These are phyloP conservation scores for Atta colombica DNA, from an alignment of 1,140 invertebrate genomes.

Conservation along the genomic window DNA sequence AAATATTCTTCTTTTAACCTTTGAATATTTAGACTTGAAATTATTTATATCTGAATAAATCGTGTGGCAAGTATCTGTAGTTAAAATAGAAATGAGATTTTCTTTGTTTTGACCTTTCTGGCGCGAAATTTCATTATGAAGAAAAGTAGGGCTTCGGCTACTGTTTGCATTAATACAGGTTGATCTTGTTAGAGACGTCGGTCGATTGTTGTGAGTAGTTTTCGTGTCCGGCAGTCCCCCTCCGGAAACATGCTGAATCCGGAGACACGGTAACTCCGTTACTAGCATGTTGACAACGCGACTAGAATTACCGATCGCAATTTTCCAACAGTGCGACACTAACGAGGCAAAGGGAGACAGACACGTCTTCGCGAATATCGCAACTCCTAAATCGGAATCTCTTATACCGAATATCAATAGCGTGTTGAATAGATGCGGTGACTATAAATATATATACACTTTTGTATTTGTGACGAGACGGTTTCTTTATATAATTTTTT, in stretches of 20 bases:
- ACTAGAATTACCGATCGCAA: constrained; percentile 52
- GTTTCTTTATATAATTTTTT: neutral
- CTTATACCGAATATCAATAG: constrained; percentile 26
- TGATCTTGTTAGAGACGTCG: constrained; percentile 33
- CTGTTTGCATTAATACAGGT: constrained; percentile 32
- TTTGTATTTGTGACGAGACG: neutral
- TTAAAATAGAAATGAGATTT: neutral
- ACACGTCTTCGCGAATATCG: constrained; percentile 34
- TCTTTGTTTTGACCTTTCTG: neutral
- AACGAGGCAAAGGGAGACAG: constrained; percentile 44
- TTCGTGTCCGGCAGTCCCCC: constrained; percentile 16
- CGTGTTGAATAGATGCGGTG: constrained; percentile 3
- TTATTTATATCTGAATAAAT: neutral
- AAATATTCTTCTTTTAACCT: neutral
- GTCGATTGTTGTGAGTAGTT: constrained; percentile 52
- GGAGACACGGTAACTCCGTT: constrained; percentile 36
- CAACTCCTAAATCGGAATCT: constrained; percentile 44
- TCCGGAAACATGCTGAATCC: constrained; percentile 47
- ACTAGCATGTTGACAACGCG: constrained; percentile 47
- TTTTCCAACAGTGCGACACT: constrained; percentile 33
- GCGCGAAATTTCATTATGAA: constrained; percentile 21
- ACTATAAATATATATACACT: neutral
- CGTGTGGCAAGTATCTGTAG: neutral
- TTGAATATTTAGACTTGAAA: neutral
- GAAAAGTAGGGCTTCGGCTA: constrained; percentile 17